Conservation (phyloP, 2,888 invertebrate species). For the Pseudanteris insignis region DNA sequence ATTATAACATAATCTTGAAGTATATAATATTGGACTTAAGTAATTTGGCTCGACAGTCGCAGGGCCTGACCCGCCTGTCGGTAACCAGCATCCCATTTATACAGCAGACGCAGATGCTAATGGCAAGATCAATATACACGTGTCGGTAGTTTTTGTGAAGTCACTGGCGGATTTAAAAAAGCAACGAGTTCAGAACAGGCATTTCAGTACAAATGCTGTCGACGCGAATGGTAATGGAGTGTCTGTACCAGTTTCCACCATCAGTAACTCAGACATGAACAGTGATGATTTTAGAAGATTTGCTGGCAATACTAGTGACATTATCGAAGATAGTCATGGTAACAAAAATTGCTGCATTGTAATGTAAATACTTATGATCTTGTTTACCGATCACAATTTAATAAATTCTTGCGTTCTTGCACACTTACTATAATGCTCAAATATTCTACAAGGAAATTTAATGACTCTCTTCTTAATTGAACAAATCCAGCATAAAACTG, state of each 20-base stretch:
- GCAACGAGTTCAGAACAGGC: constrained; percentile 85
- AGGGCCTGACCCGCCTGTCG: constrained; percentile 60
- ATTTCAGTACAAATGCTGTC: constrained; percentile 66
- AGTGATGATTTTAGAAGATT: constrained; percentile 69
- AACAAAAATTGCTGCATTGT: constrained; percentile 77
- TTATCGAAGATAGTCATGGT: constrained; percentile 77
- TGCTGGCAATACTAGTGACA: constrained; percentile 81
- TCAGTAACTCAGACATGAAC: constrained; percentile 61
- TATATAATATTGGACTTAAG: constrained; percentile 61
- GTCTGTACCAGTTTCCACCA: constrained; percentile 65
- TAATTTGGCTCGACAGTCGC: constrained; percentile 64
- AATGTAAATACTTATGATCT: constrained; percentile 70
- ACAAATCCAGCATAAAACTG: too few species aligned
- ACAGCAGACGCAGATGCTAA: constrained; percentile 78
- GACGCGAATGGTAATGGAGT: constrained; percentile 64
- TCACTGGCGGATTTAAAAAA: constrained; percentile 94
- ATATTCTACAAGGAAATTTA: too few species aligned
- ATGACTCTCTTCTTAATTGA: too few species aligned
- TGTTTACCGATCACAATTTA: too few species aligned
- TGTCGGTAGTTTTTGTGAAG: constrained; percentile 83
- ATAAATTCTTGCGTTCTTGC: too few species aligned
- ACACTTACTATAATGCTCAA: too few species aligned
- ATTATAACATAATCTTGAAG: constrained; percentile 24
- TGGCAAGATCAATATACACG: constrained; percentile 89
- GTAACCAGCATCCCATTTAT: constrained; percentile 67